Evolutionary conservation across 2,113 vertebrate species (phyloP).

Genomic region (Macrotis lagotis): DNA sequence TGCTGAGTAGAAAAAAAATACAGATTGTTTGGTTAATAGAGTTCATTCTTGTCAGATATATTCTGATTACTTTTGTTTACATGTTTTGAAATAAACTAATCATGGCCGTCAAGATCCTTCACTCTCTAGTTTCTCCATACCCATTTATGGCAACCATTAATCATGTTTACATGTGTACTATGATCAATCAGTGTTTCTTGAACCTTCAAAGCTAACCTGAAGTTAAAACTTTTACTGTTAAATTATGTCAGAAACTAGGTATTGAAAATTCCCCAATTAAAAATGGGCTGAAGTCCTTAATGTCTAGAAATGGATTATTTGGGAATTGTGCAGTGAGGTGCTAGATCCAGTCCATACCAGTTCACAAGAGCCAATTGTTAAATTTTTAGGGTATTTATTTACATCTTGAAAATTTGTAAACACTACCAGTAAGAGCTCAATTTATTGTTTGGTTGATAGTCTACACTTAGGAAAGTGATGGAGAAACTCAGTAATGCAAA

Average conservation of each 20-base stretch:
- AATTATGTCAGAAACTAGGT: not conserved
- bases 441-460: not conserved
- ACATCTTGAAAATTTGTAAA: not conserved
- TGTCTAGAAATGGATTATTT: constrained; percentile 7
- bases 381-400: not conserved
- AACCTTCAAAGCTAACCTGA: not conserved
- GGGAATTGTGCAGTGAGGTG: not conserved
- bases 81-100: not conserved
- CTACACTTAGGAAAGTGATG: not conserved
- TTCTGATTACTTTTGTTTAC: not conserved
- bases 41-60: not conserved
- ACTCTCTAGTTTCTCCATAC: not conserved
- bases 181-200: not conserved
- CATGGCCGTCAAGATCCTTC: not conserved
- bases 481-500: not conserved
- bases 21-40: not conserved
- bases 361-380: not conserved
- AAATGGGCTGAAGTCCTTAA: not conserved
- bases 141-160: not conserved
- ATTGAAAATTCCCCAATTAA: not conserved
- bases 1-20: constrained; percentile 23
- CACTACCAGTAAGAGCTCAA: not conserved
- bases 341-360: not conserved
- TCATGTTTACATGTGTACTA: not conserved
- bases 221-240: not conserved